A percentile compares a stretch with the other conserved stretches of the same genome.
Evolutionary conservation across 2,113 vertebrate genomes (phyloP).

Genomic region (Eudyptes chrysolophus): DNA sequence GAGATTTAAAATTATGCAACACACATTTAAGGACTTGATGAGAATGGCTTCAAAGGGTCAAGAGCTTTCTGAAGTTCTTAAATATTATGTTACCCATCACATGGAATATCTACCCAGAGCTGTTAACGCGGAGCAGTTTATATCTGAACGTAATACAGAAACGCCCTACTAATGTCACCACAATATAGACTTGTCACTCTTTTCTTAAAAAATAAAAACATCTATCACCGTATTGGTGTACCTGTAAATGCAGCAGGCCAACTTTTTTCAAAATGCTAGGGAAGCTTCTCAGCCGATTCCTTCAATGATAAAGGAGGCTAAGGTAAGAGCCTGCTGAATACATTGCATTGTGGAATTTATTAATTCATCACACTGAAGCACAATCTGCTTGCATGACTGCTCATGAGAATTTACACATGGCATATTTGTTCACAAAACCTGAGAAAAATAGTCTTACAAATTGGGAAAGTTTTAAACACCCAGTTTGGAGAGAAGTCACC

Average conservation of each 20-base stretch:
- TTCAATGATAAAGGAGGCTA: not conserved
- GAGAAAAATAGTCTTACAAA: not conserved
- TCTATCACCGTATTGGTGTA: accelerated
- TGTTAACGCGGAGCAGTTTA: not conserved
- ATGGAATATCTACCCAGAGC: not conserved
- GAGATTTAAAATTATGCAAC: not conserved
- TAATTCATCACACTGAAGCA: not conserved
- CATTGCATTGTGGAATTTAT: not conserved
- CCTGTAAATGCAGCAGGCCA: not conserved
- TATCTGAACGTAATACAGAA: not conserved
- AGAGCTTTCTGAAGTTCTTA: not conserved
- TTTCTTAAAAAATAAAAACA: not conserved
- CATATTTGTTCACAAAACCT: not conserved
- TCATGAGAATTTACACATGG: not conserved
- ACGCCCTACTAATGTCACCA: not conserved
- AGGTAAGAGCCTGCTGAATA: not conserved
- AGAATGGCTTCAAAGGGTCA: not conserved
- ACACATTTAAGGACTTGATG: not conserved
- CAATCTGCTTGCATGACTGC: not conserved
- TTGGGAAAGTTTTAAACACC: not conserved
- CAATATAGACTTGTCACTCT: not conserved
- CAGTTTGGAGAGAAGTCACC: not conserved
- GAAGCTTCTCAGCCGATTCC: not conserved
- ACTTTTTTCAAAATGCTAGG: not conserved
- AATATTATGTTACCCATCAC: not conserved